Conservation (phyloP, 2,888 invertebrate genomes). For the Coelinius sp. region DNA sequence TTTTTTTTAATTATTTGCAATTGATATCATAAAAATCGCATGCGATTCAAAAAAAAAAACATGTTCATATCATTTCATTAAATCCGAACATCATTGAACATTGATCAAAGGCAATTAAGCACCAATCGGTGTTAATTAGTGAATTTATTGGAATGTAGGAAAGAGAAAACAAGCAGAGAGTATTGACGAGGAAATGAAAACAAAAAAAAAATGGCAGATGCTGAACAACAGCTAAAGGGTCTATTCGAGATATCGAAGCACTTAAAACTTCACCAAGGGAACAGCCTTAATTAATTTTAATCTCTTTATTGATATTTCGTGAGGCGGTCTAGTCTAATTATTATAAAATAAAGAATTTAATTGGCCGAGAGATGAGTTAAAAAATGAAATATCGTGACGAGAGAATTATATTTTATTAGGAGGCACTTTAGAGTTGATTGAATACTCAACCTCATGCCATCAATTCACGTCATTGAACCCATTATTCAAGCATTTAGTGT, state of each 20-base stretch:
- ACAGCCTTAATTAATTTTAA: slow-evolving; percentile 36
- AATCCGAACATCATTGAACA: neutral
- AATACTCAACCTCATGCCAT: neutral
- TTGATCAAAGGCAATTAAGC: neutral
- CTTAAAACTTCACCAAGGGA: slow-evolving; percentile 35
- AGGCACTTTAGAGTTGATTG: slow-evolving; percentile 4
- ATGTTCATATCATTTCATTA: neutral
- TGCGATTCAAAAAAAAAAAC: too few relatives aligned
- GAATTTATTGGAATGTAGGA: slow-evolving; percentile 57
- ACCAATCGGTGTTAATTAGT: neutral
- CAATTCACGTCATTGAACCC: neutral
- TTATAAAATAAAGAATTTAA: neutral
- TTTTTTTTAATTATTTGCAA: too few relatives aligned
- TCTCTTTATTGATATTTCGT: slow-evolving; percentile 10
- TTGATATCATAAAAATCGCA: too few relatives aligned
- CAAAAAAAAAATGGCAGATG: slow-evolving; percentile 34
- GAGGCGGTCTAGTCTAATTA: neutral
- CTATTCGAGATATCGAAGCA: slow-evolving; percentile 44
- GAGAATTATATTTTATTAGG: slow-evolving; percentile 15
- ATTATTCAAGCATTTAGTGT: neutral
- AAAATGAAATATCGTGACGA: neutral
- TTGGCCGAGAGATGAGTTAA: neutral
- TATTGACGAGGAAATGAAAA: slow-evolving; percentile 59
- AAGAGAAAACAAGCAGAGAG: slow-evolving; percentile 61
- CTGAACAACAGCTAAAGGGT: slow-evolving; percentile 38